A percentile compares a stretch with the other conserved stretches of the same genome.
These are phyloP conservation scores for Rhamnusium bicolor DNA, from an alignment of 2,888 invertebrate genomes.

Conservation along the genomic window DNA sequence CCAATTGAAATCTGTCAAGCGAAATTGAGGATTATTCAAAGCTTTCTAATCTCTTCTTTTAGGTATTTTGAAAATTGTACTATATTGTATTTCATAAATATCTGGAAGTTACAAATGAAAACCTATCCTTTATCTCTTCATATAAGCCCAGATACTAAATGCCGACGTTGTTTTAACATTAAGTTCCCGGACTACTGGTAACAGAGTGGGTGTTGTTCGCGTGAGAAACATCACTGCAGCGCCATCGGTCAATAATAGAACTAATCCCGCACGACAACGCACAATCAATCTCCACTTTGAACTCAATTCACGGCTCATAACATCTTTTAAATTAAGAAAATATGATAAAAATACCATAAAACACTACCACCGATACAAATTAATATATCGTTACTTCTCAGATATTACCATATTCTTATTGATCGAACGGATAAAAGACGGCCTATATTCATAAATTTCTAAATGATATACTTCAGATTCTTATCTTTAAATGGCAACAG, in stretches of 20 bases:
- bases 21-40: too few species aligned
- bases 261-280: constrained; percentile 65
- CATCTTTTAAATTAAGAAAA: constrained; percentile 27
- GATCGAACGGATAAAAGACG: neutral
- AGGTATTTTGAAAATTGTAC: too few species aligned
- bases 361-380: neutral
- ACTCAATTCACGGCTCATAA: constrained; percentile 39
- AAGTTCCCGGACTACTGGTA: neutral
- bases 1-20: too few species aligned
- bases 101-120: too few species aligned
- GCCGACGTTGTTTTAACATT: neutral
- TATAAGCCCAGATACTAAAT: too few species aligned
- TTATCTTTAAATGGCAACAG: neutral
- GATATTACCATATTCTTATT: neutral
- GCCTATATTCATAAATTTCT: neutral
- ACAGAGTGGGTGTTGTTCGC: constrained; percentile 49
- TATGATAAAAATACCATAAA: neutral
- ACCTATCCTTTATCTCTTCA: too few species aligned
- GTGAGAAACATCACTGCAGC: constrained; percentile 61
- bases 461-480: neutral
- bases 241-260: constrained; percentile 61
- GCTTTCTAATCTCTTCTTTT: too few species aligned
- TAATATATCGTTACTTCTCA: neutral
- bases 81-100: too few species aligned
- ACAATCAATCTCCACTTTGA: constrained; percentile 62